phyloP scores from a whole-genome alignment of 2,888 invertebrate genomes.

The Xylocampa areola region DNA sequence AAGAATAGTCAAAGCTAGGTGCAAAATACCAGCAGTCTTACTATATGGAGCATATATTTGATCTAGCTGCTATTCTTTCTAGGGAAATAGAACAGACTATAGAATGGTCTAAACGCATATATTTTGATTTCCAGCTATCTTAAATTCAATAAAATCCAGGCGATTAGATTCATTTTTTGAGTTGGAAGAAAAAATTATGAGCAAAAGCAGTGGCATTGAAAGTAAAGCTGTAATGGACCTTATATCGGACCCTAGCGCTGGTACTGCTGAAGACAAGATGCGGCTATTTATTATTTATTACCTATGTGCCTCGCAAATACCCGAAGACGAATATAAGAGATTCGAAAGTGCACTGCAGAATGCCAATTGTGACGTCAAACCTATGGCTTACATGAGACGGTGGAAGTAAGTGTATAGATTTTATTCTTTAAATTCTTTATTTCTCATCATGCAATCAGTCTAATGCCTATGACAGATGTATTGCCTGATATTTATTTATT shows the following conservation, averaged over 20 bases:
- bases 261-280: slow-evolving; percentile 97
- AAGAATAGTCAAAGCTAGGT: too few species aligned
- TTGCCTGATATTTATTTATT: too few species aligned
- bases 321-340: slow-evolving; percentile 95
- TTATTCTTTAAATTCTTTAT: too few species aligned
- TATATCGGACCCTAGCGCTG: slow-evolving; percentile 95
- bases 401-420: slow-evolving; percentile 97
- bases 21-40: too few species aligned
- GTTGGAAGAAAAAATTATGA: slow-evolving; percentile 99
- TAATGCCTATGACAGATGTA: too few species aligned
- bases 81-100: too few species aligned
- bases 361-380: slow-evolving; percentile 95
- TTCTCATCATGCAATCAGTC: too few species aligned
- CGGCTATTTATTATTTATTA: slow-evolving; percentile 97
- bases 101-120: too few species aligned
- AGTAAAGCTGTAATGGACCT: slow-evolving; percentile 97
- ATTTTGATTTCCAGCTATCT: slow-evolving; percentile 90
- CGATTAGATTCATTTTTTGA: slow-evolving; percentile 99
- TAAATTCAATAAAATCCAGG: slow-evolving; percentile 95
- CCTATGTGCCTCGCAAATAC: slow-evolving; percentile 94
- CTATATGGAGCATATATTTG: too few species aligned
- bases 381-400: slow-evolving; percentile 96
- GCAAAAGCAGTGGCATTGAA: slow-evolving; percentile 92
- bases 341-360: slow-evolving; percentile 94
- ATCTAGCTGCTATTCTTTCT: too few species aligned